Conservation (phyloP, 2,113 vertebrate species). For the Corythornis madagascariensis region DNA sequence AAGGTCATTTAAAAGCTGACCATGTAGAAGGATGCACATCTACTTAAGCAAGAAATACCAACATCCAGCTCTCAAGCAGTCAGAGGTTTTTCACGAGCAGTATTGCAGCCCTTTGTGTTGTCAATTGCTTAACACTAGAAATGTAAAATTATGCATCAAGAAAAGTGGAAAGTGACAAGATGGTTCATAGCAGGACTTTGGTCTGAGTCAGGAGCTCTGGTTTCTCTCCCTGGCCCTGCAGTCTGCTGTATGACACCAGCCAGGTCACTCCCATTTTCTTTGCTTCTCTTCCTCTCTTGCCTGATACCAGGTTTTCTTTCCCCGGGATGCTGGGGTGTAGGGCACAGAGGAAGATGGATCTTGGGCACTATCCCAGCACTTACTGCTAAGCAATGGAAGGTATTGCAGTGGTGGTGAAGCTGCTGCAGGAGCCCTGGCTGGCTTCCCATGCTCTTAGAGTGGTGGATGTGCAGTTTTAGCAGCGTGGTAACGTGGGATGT, state of each 20-base stretch:
- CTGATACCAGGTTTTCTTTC: background rate
- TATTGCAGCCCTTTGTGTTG: background rate
- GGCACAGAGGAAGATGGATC: background rate
- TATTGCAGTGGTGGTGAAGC: background rate
- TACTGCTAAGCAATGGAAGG: background rate
- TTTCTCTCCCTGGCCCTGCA: background rate
- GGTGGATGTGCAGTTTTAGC: background rate
- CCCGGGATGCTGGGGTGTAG: background rate
- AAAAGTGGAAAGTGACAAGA: background rate
- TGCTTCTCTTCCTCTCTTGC: background rate
- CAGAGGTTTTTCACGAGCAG: background rate
- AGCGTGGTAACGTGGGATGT: background rate
- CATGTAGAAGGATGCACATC: background rate
- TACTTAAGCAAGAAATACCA: background rate
- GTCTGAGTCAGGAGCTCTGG: background rate
- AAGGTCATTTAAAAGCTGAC: background rate
- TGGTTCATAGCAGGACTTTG: background rate
- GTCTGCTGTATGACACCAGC: background rate
- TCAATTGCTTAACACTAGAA: background rate
- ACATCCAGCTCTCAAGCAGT: background rate
- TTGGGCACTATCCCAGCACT: background rate
- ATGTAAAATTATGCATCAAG: background rate
- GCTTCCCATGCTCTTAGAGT: background rate
- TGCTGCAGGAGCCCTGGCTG: conserved; percentile 39
- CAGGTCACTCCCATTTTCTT: background rate